Evolutionary conservation across 2,888 invertebrate species (phyloP).

Genomic region (Agrotis segetum): DNA sequence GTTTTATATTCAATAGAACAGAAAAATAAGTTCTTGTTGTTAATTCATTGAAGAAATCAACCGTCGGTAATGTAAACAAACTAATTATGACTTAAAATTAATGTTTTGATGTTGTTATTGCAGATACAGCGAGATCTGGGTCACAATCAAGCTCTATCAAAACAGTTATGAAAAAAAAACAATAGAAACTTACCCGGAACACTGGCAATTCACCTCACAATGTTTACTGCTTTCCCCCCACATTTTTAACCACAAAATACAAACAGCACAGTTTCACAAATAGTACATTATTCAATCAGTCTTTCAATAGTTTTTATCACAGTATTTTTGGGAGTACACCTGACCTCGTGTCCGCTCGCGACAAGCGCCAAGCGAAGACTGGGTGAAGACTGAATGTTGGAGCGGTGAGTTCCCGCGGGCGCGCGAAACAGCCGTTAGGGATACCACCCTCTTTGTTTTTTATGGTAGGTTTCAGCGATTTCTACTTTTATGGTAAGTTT

Average conservation of each 20-base stretch:
- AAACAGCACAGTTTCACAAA: slow-evolving; percentile 73
- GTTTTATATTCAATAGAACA: background rate
- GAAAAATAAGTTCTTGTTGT: background rate
- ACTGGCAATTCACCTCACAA: slow-evolving; percentile 86
- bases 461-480: slow-evolving; percentile 61
- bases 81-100: background rate
- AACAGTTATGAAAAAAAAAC: background rate
- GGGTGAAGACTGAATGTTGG: slow-evolving; percentile 32
- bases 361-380: slow-evolving; percentile 36
- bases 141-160: slow-evolving; percentile 14
- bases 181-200: slow-evolving; percentile 84
- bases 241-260: slow-evolving; percentile 76
- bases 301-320: slow-evolving; percentile 66
- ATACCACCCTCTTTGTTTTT: slow-evolving; percentile 74
- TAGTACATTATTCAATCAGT: slow-evolving; percentile 74
- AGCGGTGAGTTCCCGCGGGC: slow-evolving; percentile 63
- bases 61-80: background rate
- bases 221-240: slow-evolving; percentile 85
- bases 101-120: slow-evolving; percentile 6
- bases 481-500: slow-evolving; percentile 76
- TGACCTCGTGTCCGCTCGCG: background rate
- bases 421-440: slow-evolving; percentile 70
- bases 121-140: slow-evolving; percentile 13
- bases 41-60: too few relatives aligned
- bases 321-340: slow-evolving; percentile 46